These are phyloP conservation scores for Lysandra bellargus DNA, from an alignment of 2,888 invertebrate genomes.

Conservation along the genomic window DNA sequence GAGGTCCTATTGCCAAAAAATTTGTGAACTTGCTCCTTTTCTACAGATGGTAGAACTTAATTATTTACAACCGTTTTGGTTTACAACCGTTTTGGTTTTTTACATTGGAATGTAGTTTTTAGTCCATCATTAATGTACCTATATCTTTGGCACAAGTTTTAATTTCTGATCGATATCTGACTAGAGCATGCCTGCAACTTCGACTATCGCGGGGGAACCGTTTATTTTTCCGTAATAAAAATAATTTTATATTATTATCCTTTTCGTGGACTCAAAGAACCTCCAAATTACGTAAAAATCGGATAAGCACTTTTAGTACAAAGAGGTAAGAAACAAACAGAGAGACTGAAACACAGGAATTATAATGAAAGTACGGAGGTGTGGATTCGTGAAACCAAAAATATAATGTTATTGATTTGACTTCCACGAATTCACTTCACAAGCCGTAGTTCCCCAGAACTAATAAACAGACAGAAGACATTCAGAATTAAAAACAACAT, in stretches of 20 bases:
- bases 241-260: too few species aligned
- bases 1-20: background rate
- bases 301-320: too few species aligned
- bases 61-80: background rate
- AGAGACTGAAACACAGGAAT: background rate
- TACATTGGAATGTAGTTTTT: background rate
- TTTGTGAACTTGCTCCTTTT: background rate
- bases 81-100: background rate
- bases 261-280: too few species aligned
- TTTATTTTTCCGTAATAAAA: too few species aligned
- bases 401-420: background rate
- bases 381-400: background rate
- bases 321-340: too few species aligned
- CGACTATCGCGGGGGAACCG: too few species aligned
- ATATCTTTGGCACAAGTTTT: background rate
- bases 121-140: background rate
- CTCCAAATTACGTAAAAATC: too few species aligned
- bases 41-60: background rate
- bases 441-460: background rate
- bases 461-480: conserved; percentile 12
- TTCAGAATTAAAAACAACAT: conserved; percentile 27
- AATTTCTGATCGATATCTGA: background rate
- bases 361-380: too few species aligned
- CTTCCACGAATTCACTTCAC: background rate
- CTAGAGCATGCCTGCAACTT: too few species aligned